Percentiles rank a stretch among this genome's conserved stretches.
phyloP scores from a whole-genome alignment of 2,113 vertebrate species.

The Proterorhinus semilunaris region DNA sequence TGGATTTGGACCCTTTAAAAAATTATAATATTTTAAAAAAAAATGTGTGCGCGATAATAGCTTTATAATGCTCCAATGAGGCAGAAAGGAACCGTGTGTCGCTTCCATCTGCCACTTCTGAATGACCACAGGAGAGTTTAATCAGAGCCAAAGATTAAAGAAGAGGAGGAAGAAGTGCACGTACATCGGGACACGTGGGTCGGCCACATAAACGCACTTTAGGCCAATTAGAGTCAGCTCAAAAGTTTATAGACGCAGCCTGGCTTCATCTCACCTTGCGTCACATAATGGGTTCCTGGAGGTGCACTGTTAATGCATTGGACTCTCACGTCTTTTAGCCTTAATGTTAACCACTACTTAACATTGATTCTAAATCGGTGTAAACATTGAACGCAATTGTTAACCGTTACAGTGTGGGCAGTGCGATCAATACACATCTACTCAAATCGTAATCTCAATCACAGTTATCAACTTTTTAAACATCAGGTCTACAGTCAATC shows the following conservation, averaged over 20 bases:
- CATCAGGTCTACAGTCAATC: no score
- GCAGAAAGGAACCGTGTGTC: conserved; percentile 13
- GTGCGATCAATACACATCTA: no score
- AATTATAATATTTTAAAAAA: no score
- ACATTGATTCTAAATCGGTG: no score
- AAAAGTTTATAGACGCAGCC: conserved; percentile 5
- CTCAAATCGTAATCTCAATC: no score
- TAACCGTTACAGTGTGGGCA: no score
- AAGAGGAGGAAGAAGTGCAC: conserved; percentile 13
- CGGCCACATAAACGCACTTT: conserved; percentile 9
- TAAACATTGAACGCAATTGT: no score
- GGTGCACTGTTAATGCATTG: background rate
- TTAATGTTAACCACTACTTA: no score
- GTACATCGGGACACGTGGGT: background rate
- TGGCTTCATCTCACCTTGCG: background rate
- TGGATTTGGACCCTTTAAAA: background rate
- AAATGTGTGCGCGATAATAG: conserved; percentile 9
- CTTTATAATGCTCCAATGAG: conserved; percentile 11
- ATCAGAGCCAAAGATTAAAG: conserved; percentile 30
- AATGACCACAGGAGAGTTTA: conserved; percentile 35
- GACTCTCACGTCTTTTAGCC: no score
- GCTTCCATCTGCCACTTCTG: conserved; percentile 27
- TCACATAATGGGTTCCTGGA: background rate
- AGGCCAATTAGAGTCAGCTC: background rate
- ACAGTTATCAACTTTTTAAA: no score